Conservation (phyloP, 2,113 vertebrate species). For the Mixornis gularis region DNA sequence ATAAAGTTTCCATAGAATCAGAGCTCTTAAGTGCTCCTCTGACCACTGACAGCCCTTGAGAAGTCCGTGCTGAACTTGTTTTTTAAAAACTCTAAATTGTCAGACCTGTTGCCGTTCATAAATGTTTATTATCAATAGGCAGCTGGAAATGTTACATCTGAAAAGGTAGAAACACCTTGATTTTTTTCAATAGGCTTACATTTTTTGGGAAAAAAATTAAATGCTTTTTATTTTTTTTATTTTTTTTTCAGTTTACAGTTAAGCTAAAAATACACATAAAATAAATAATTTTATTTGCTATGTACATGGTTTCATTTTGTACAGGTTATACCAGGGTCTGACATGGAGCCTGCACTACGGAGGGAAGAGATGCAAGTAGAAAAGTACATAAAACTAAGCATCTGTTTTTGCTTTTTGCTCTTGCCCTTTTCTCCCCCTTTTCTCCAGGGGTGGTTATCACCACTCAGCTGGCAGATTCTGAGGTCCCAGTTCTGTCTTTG, state of each 20-base stretch:
- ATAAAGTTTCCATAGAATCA: accelerated
- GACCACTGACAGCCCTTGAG: background rate
- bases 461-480: background rate
- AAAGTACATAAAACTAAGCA: constrained; percentile 62
- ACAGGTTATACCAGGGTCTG: constrained; percentile 41
- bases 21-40: background rate
- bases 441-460: background rate
- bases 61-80: background rate
- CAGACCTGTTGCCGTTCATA: constrained; percentile 38
- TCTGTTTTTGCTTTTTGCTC: constrained; percentile 57
- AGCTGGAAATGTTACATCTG: constrained; percentile 69
- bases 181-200: constrained; percentile 60
- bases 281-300: constrained; percentile 70
- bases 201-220: constrained; percentile 55
- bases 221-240: constrained; percentile 58
- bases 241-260: constrained; percentile 61
- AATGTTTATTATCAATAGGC: constrained; percentile 72
- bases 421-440: background rate
- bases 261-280: constrained; percentile 77
- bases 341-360: constrained; percentile 35
- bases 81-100: background rate
- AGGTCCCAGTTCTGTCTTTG: background rate
- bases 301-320: constrained; percentile 66
- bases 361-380: constrained; percentile 48
- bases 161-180: constrained; percentile 72